Conservation (phyloP, 2,888 invertebrate species). For the Epirrita christyi region DNA sequence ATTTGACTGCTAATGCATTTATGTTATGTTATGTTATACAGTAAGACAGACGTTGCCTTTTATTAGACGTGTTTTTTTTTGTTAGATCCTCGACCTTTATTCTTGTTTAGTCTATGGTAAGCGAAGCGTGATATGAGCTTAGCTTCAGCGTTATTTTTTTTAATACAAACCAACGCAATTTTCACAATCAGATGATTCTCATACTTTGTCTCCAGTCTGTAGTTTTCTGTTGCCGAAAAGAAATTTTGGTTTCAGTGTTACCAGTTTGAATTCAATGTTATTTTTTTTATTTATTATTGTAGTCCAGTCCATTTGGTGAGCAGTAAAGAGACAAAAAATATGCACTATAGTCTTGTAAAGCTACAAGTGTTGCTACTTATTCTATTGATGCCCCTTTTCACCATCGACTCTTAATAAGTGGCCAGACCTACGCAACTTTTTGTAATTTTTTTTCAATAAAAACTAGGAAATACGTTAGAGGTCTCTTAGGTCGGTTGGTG, state of each 20-base stretch:
- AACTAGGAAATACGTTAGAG: not conserved
- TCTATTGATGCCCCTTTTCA: slow-evolving; percentile 34
- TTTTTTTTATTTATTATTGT: slow-evolving; percentile 48
- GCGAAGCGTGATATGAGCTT: slow-evolving; percentile 69
- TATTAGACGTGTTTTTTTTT: not conserved
- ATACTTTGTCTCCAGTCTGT: slow-evolving; percentile 98
- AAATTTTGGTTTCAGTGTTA: slow-evolving; percentile 55
- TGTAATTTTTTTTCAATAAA: too few relatives aligned
- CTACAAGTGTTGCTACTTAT: slow-evolving; percentile 43
- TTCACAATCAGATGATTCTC: slow-evolving; percentile 99
- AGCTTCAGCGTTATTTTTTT: slow-evolving; percentile 51
- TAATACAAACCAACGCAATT: slow-evolving; percentile 95
- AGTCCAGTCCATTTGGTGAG: slow-evolving; percentile 79
- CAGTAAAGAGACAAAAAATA: slow-evolving; percentile 80
- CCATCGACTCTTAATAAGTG: too few relatives aligned
- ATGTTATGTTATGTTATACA: too few relatives aligned
- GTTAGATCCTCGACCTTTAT: slow-evolving; percentile 37
- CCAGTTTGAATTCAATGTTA: too few relatives aligned
- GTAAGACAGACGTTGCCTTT: too few relatives aligned
- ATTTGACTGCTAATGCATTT: too few relatives aligned
- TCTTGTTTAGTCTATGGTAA: slow-evolving; percentile 51
- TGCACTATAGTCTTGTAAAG: slow-evolving; percentile 71
- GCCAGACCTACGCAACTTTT: not conserved
- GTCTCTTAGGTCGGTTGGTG: not conserved
- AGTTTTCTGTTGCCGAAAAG: slow-evolving; percentile 92